These are phyloP conservation scores for Notodonta ziczac DNA, from an alignment of 2,888 invertebrate genomes.

Conservation along the genomic window DNA sequence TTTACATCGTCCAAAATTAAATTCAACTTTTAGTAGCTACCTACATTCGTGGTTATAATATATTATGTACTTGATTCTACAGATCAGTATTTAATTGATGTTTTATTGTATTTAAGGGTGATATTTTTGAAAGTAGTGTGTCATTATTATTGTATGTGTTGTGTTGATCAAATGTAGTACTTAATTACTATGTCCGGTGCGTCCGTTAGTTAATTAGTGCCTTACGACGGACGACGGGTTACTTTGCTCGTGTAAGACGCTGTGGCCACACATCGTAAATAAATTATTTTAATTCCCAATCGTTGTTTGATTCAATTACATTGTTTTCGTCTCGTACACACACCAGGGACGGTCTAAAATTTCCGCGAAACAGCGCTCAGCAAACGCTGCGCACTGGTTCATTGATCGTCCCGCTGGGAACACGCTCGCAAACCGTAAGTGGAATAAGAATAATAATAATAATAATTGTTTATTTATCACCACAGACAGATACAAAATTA, in stretches of 20 bases:
- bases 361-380: no score
- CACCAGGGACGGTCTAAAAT: no score
- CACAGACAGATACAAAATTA: no score
- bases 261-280: conserved; percentile 63
- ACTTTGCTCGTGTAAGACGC: conserved; percentile 73
- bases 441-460: no score
- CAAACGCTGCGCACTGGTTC: no score
- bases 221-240: conserved; percentile 77
- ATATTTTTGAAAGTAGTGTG: conserved; percentile 65
- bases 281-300: conserved; percentile 47
- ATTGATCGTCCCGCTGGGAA: no score
- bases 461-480: no score
- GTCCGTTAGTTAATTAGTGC: conserved; percentile 77
- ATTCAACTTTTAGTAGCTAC: no score
- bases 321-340: no score
- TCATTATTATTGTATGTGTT: conserved; percentile 11
- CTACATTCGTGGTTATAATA: no score
- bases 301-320: conserved; percentile 31
- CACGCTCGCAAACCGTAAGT: no score
- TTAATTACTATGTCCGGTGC: conserved; percentile 42
- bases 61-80: conserved; percentile 17
- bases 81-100: conserved; percentile 27
- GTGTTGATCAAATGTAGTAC: no score
- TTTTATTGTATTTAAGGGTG: conserved; percentile 38
- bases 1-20: background rate